Conservation (phyloP, 2,888 invertebrate species). For the Leptopilina drosophilae region DNA sequence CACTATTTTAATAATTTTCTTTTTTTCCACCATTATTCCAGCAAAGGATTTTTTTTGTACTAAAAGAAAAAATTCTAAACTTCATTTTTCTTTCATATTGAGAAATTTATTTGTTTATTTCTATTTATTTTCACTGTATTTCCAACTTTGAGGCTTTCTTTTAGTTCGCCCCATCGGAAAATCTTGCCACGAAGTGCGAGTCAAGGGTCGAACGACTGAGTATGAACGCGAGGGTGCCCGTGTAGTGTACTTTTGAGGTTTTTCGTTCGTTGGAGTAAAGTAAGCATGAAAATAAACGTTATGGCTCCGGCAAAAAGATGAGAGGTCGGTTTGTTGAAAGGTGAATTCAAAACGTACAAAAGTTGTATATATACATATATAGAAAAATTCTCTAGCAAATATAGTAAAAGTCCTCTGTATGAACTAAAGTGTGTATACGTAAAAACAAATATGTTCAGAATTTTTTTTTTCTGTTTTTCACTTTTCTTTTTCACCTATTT, state of each 20-base stretch:
- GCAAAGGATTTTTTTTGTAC: neutral
- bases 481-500: no score
- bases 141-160: conserved; percentile 42
- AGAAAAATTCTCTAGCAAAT: conserved; percentile 21
- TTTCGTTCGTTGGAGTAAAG: conserved; percentile 62
- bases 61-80: neutral
- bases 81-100: conserved; percentile 15
- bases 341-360: conserved; percentile 53
- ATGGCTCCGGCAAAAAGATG: conserved; percentile 59
- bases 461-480: no score
- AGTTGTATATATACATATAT: conserved; percentile 10
- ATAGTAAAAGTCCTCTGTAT: neutral
- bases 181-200: conserved; percentile 48
- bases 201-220: conserved; percentile 48
- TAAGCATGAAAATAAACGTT: conserved; percentile 67
- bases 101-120: conserved; percentile 39
- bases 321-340: conserved; percentile 54
- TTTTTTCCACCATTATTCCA: no score
- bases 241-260: conserved; percentile 52
- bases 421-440: neutral
- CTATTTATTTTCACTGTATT: conserved; percentile 6
- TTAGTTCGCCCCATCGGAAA: conserved; percentile 48
- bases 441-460: no score
- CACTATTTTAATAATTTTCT: no score
- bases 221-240: conserved; percentile 43